A percentile compares a stretch with the other conserved stretches of the same genome.
Conservation (phyloP, 23 tunicate genomes). For the Ciona savignyi region DNA sequence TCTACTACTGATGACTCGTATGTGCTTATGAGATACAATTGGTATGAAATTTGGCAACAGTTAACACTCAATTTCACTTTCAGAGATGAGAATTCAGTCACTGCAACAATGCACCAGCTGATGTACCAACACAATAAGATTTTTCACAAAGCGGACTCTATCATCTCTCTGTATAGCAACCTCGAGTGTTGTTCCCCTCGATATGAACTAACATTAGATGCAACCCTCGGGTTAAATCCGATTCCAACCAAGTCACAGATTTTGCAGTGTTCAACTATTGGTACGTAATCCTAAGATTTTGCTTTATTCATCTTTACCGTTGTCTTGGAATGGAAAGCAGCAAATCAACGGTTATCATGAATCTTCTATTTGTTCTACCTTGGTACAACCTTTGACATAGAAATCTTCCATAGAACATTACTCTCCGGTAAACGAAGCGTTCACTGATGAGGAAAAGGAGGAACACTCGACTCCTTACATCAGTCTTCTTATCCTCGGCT, state of each 20-base stretch:
- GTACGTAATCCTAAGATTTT: no score
- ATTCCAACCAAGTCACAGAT: slow-evolving; percentile 19
- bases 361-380: no score
- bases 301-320: no score
- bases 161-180: slow-evolving; percentile 27
- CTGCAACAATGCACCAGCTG: slow-evolving; percentile 67
- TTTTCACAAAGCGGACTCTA: background rate
- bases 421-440: no score
- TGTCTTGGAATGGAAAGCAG: no score
- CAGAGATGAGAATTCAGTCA: slow-evolving; percentile 26
- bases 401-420: no score
- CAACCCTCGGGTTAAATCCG: slow-evolving; percentile 29
- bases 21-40: background rate
- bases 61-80: background rate
- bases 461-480: slow-evolving; percentile 36
- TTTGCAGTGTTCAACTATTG: slow-evolving; percentile 58
- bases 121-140: slow-evolving; percentile 36
- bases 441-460: slow-evolving; percentile 25
- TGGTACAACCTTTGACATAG: no score
- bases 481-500: slow-evolving; percentile 52
- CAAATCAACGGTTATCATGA: no score
- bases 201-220: slow-evolving; percentile 36
- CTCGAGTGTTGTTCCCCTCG: slow-evolving; percentile 45
- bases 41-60: background rate
- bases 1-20: background rate